Evolutionary conservation across 1,140 invertebrate species (phyloP).

Genomic region (Eulimnadia texana): DNA sequence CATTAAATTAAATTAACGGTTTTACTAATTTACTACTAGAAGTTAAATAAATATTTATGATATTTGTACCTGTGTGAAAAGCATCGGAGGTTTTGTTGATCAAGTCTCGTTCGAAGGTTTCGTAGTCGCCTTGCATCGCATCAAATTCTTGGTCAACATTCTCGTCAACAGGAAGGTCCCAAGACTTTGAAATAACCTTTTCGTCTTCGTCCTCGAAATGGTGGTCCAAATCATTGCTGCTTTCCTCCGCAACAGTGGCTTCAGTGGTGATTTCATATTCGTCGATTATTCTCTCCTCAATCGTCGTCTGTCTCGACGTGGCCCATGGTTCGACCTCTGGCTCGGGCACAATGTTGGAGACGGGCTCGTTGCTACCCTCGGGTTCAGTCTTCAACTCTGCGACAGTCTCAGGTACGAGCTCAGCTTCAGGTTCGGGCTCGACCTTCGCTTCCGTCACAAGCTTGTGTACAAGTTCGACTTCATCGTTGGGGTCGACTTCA

Average conservation of each 20-base stretch:
- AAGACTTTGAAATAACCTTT: slow-evolving; percentile 1
- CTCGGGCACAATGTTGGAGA: not conserved
- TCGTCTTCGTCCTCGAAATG: not conserved
- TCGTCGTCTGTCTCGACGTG: slow-evolving; percentile 5
- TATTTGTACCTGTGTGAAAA: not conserved
- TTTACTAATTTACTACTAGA: too few species aligned
- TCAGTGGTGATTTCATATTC: slow-evolving; percentile 8
- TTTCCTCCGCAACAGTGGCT: slow-evolving; percentile 25
- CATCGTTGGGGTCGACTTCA: too few species aligned
- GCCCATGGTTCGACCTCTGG: slow-evolving; percentile 6
- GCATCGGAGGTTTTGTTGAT: not conserved
- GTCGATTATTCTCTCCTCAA: slow-evolving; percentile 9
- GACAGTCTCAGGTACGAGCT: not conserved
- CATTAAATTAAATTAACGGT: too few species aligned
- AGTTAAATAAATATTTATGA: too few species aligned
- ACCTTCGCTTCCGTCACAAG: not conserved
- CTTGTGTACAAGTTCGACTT: too few species aligned
- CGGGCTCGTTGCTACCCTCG: not conserved
- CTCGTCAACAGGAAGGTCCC: slow-evolving; percentile 10
- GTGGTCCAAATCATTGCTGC: slow-evolving; percentile 17
- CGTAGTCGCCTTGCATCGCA: slow-evolving; percentile 6
- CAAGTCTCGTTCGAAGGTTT: not conserved
- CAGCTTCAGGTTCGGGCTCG: not conserved
- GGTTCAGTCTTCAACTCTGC: not conserved
- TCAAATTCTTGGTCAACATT: slow-evolving; percentile 8